phyloP scores from a whole-genome alignment of 2,113 vertebrate genomes.

The Protomyctophum bolini region DNA sequence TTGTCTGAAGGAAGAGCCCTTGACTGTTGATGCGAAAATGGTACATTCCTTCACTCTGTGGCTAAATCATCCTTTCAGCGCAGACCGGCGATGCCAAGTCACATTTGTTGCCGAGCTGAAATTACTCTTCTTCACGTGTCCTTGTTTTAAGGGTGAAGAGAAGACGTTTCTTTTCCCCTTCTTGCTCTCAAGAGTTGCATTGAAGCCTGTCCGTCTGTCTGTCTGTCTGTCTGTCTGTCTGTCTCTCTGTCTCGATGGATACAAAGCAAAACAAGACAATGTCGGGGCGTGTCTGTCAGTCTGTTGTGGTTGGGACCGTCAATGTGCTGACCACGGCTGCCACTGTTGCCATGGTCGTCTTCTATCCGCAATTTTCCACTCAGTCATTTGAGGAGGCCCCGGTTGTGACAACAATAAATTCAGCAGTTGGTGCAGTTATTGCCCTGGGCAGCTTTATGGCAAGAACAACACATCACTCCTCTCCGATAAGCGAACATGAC shows the following conservation, averaged over 20 bases:
- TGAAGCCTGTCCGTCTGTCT: slow-evolving; percentile 8
- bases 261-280: slow-evolving; percentile 26
- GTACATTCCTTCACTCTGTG: slow-evolving; percentile 7
- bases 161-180: slow-evolving; percentile 27
- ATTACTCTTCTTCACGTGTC: background rate
- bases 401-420: slow-evolving; percentile 33
- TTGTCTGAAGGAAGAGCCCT: background rate
- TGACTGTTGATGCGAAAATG: background rate
- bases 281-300: slow-evolving; percentile 71
- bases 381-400: slow-evolving; percentile 30
- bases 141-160: slow-evolving; percentile 26
- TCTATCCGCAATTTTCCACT: slow-evolving; percentile 42
- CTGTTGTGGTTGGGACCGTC: slow-evolving; percentile 62
- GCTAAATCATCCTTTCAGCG: slow-evolving; percentile 5
- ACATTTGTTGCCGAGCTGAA: slow-evolving; percentile 32
- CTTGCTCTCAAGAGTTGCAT: slow-evolving; percentile 7
- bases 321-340: slow-evolving; percentile 41
- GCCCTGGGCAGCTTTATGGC: slow-evolving; percentile 34
- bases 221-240: slow-evolving; percentile 1
- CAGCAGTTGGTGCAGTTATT: slow-evolving; percentile 8
- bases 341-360: slow-evolving; percentile 27
- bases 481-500: background rate
- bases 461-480: slow-evolving; percentile 15
- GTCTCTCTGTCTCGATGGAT: slow-evolving; percentile 29
- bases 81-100: background rate